Percentiles rank a stretch among this genome's conserved stretches.
Conservation (phyloP, 1,140 invertebrate genomes). For the Rhynchophorus ferrugineus region DNA sequence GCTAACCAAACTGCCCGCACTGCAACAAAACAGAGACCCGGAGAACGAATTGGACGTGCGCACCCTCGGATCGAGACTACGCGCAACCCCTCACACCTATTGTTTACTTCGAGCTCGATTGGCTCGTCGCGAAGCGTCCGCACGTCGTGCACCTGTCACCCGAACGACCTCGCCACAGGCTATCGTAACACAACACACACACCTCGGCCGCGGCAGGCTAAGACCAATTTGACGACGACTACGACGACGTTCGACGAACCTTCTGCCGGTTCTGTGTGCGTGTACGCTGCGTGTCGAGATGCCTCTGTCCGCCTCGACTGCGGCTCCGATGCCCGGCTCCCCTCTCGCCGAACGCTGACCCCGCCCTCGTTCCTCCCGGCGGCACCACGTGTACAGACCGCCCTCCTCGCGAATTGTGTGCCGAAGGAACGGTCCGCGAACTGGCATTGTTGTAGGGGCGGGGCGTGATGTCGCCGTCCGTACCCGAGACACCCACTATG, state of each 20-base stretch:
- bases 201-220: conserved; percentile 8
- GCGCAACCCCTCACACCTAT: conserved; percentile 35
- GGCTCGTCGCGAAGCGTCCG: conserved; percentile 23
- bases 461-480: conserved; percentile 32
- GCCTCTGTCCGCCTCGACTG: conserved; percentile 33
- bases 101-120: conserved; percentile 33
- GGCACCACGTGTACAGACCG: conserved; percentile 35
- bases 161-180: conserved; percentile 24
- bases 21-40: conserved; percentile 26
- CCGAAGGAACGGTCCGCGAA: conserved; percentile 22
- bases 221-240: conserved; percentile 8
- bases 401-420: conserved; percentile 36
- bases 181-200: conserved; percentile 26
- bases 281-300: conserved; percentile 37
- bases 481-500: conserved; percentile 35
- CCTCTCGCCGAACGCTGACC: conserved; percentile 13
- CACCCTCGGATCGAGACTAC: conserved; percentile 27
- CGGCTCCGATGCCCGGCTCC: conserved; percentile 28
- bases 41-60: conserved; percentile 26
- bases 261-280: conserved; percentile 26
- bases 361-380: conserved; percentile 16
- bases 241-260: too few species aligned
- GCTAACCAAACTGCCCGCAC: conserved; percentile 30
- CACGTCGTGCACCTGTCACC: conserved; percentile 24
- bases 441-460: conserved; percentile 35